Evolutionary conservation across 2,113 vertebrate species (phyloP), one percentile per base, ranked within the genome.

Genomic region (Cyrtonyx montezumae): DNA sequence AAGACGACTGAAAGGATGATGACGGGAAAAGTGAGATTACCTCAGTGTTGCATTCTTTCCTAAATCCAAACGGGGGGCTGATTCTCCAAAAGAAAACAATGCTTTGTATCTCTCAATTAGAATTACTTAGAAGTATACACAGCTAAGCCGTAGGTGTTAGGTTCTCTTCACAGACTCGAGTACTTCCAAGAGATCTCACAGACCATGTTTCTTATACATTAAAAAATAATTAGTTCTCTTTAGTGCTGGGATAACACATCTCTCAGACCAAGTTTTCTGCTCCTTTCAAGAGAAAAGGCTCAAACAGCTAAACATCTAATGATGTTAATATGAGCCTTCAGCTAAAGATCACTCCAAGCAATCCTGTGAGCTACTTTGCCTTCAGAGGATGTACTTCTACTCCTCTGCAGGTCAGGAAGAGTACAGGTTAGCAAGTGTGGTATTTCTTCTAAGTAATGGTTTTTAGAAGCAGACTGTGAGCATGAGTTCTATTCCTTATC

Each of bases 1-100:
- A 83, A 93, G 87, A 95, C 94, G 95, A 96, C 97, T 97, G 96
- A 98, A 97, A 97, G 96, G 93, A 97, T 94, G 94, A 93, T 81
- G 70, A 94, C 87, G 94, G 88, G 87, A 96, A 96, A 97, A 97
- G 92, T 88, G 84, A 97, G 88, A 96, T 96, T 96, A 96, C 88
- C 96, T 96, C 83, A 42, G 84, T 81, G 81, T 93, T 93, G 80
- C 85, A 89, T 85, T 88, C 79, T 95, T 96, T 93, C 79, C 82
- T 95, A 92, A 96, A 96, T 88, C 95, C 84, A 85, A 61, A 96
- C 48, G 10, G 71, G 83, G 71, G 96, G 92, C 79, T 90, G 89
- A 91, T 82, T 96, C 79, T 96, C 34, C 4, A 79, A 84, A 63
- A 88, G 88, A 93, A 96, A 97, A 96, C 94, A 91, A 81, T 48